These are phyloP conservation scores for Xestia ashworthii DNA, from an alignment of 2,888 invertebrate genomes.

Conservation along the genomic window DNA sequence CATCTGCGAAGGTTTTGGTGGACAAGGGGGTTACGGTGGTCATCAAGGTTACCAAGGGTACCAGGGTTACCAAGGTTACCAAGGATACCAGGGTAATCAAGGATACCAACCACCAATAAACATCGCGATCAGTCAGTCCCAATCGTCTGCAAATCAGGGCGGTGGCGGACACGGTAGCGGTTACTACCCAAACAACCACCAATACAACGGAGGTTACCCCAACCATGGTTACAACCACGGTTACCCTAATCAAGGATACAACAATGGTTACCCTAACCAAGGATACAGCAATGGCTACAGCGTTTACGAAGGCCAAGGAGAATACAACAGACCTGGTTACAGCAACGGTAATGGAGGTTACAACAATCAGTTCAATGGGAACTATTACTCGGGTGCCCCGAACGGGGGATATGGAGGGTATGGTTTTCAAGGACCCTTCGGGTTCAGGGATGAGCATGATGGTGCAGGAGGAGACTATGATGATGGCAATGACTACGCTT, in stretches of 20 bases:
- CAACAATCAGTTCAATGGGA: slow-evolving; percentile 86
- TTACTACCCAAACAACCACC: slow-evolving; percentile 80
- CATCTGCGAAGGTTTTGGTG: slow-evolving; percentile 73
- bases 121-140: slow-evolving; percentile 87
- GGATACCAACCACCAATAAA: slow-evolving; percentile 81
- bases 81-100: slow-evolving; percentile 67
- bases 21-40: slow-evolving; percentile 66
- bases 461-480: slow-evolving; percentile 69
- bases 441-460: slow-evolving; percentile 71
- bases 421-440: slow-evolving; percentile 75
- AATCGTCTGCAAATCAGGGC: slow-evolving; percentile 82
- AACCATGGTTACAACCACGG: slow-evolving; percentile 70
- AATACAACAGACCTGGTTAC: slow-evolving; percentile 72
- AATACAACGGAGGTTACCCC: slow-evolving; percentile 72
- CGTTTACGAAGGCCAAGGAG: slow-evolving; percentile 19
- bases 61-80: slow-evolving; percentile 59
- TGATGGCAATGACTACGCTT: slow-evolving; percentile 67
- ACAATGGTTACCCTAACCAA: slow-evolving; percentile 32
- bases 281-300: slow-evolving; percentile 37
- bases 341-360: slow-evolving; percentile 79
- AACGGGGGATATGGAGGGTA: slow-evolving; percentile 76
- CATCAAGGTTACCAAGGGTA: slow-evolving; percentile 64
- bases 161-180: slow-evolving; percentile 79
- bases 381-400: slow-evolving; percentile 76
- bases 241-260: slow-evolving; percentile 35